phyloP scores from a whole-genome alignment of 2,888 invertebrate species.

The Augiades crinisus region DNA sequence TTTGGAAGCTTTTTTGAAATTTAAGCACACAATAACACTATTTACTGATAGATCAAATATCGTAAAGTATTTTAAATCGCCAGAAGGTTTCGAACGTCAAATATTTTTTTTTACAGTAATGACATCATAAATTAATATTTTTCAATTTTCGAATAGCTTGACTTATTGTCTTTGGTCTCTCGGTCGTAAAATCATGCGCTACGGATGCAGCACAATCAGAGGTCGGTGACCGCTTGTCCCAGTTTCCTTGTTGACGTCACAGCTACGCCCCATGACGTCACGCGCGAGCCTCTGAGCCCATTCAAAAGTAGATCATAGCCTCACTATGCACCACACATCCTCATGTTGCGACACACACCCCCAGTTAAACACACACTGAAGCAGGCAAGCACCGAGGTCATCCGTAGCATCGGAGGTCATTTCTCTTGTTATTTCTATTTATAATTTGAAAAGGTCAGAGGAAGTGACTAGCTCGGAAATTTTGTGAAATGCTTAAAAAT shows the following conservation, averaged over 20 bases:
- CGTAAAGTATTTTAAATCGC: too few species aligned
- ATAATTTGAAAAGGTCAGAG: conserved; percentile 47
- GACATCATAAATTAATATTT: too few species aligned
- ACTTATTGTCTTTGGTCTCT: not conserved
- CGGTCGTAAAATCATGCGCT: conserved; percentile 34
- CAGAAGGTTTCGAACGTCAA: too few species aligned
- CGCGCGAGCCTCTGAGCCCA: conserved; percentile 65
- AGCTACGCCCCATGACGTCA: conserved; percentile 75
- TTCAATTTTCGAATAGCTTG: not conserved
- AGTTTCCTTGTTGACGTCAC: conserved; percentile 72
- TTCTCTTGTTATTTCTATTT: conserved; percentile 50
- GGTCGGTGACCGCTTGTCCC: conserved; percentile 71
- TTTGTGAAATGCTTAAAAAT: not conserved
- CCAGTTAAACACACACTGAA: conserved; percentile 28
- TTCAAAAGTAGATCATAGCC: conserved; percentile 77
- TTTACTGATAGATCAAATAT: too few species aligned
- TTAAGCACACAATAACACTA: too few species aligned
- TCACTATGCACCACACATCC: conserved; percentile 49
- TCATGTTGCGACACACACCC: conserved; percentile 37
- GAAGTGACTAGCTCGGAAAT: conserved; percentile 16
- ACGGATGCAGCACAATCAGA: conserved; percentile 57
- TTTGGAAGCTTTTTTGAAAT: too few species aligned
- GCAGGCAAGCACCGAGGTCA: conserved; percentile 47
- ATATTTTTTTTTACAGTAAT: too few species aligned
- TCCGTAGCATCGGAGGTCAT: conserved; percentile 53